These are phyloP conservation scores for Chaetorhynchus papuensis DNA, from an alignment of 2,113 vertebrate genomes.

Conservation along the genomic window DNA sequence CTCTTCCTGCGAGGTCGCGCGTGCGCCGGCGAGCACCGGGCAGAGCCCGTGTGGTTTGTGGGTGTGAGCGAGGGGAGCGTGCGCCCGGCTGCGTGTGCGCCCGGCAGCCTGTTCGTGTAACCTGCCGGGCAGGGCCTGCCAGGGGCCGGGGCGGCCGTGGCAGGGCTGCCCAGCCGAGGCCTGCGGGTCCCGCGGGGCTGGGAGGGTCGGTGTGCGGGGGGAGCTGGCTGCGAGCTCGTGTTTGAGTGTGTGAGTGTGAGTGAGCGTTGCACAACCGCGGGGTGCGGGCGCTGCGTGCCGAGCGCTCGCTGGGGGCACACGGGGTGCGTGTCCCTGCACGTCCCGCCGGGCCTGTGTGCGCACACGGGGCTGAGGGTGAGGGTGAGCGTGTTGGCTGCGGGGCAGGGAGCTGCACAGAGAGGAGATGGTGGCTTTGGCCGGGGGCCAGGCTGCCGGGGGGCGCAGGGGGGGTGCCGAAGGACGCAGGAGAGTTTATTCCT, in stretches of 20 bases:
- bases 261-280: accelerated
- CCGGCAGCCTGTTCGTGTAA: neutral
- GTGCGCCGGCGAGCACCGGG: neutral
- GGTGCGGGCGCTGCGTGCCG: accelerated
- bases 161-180: neutral
- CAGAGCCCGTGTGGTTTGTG: conserved; percentile 34
- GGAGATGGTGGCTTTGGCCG: conserved; percentile 83
- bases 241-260: neutral
- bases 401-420: conserved; percentile 69
- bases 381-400: conserved; percentile 58
- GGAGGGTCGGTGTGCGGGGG: accelerated
- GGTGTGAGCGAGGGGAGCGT: neutral
- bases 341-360: neutral
- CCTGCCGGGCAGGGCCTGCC: no score
- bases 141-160: no score
- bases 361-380: neutral
- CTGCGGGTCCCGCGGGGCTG: accelerated
- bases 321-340: neutral
- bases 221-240: neutral
- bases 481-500: neutral
- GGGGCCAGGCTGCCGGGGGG: conserved; percentile 65
- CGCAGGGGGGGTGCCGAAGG: conserved; percentile 51
- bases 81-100: neutral
- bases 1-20: neutral
- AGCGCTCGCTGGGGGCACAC: accelerated